phyloP scores from a whole-genome alignment of 2,797 vertebrate species.

The Lepus townsendii region DNA sequence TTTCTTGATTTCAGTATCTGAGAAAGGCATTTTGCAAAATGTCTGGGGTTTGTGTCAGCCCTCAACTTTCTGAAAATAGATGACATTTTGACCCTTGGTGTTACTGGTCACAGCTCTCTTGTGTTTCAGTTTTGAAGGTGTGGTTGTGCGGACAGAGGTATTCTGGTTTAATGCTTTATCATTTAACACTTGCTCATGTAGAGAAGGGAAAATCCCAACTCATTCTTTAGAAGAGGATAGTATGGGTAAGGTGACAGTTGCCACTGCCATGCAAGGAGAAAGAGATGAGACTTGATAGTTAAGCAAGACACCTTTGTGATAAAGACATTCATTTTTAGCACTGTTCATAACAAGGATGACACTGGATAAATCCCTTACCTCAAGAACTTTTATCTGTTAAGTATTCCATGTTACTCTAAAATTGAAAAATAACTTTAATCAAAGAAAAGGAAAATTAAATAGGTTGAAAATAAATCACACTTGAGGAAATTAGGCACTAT shows the following conservation, averaged over 20 bases:
- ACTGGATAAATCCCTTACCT: not conserved
- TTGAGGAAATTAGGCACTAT: not conserved
- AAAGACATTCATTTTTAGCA: conserved; percentile 25
- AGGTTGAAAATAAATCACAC: not conserved
- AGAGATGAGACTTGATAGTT: not conserved
- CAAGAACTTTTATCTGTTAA: not conserved
- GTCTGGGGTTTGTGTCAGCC: conserved; percentile 63
- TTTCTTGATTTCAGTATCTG: conserved; percentile 40
- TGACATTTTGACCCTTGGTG: conserved; percentile 60
- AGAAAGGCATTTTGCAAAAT: conserved; percentile 47
- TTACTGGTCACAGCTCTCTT: conserved; percentile 48
- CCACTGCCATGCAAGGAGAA: conserved; percentile 31
- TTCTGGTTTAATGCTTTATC: conserved; percentile 60
- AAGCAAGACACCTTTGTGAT: not conserved
- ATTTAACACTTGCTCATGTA: conserved; percentile 46
- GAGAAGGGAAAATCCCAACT: conserved; percentile 56
- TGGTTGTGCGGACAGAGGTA: conserved; percentile 22
- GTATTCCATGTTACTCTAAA: too few relatives aligned
- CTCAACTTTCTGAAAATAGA: conserved; percentile 75
- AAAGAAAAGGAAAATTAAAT: conserved; percentile 3
- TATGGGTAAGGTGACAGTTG: not conserved
- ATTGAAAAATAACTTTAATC: too few relatives aligned
- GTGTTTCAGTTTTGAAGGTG: conserved; percentile 68
- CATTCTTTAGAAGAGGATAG: conserved; percentile 45
- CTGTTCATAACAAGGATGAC: not conserved